Percentiles rank a stretch among this genome's conserved stretches.
Conservation (phyloP, 2,113 vertebrate genomes). For the Toxotes jaculatrix region DNA sequence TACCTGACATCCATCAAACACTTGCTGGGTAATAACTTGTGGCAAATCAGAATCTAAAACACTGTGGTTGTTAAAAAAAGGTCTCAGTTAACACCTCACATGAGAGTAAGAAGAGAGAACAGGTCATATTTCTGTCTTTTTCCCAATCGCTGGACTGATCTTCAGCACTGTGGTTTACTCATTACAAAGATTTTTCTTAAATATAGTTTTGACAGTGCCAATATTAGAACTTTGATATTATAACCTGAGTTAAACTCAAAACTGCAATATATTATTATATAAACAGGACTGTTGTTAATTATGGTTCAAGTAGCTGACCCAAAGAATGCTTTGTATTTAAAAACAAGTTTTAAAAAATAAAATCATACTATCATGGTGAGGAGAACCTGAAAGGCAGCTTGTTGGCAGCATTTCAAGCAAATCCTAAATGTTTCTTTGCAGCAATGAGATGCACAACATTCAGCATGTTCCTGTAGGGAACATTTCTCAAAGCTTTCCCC, state of each 20-base stretch:
- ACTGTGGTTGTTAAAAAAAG: not conserved
- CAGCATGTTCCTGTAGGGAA: not conserved
- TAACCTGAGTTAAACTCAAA: not conserved
- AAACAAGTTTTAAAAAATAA: not conserved
- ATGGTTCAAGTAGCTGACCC: not conserved
- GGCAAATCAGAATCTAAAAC: constrained; percentile 11
- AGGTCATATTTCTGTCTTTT: constrained; percentile 1
- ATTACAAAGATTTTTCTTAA: not conserved
- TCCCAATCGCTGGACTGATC: not conserved
- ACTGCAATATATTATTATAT: too few relatives aligned
- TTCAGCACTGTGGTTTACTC: not conserved
- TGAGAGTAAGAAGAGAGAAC: not conserved
- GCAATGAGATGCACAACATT: not conserved
- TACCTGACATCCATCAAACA: not conserved
- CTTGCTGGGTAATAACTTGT: constrained; percentile 16
- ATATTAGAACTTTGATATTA: not conserved
- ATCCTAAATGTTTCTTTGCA: not conserved
- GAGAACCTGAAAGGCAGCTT: not conserved
- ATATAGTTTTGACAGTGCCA: not conserved
- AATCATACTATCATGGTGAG: not conserved
- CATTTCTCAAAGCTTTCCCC: not conserved
- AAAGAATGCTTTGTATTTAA: not conserved
- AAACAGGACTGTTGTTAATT: not conserved
- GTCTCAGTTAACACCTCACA: not conserved
- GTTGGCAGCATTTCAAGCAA: not conserved